Base-by-base conservation (phyloP, 2,113 vertebrate species). In the Toxotes jaculatrix region DNA sequence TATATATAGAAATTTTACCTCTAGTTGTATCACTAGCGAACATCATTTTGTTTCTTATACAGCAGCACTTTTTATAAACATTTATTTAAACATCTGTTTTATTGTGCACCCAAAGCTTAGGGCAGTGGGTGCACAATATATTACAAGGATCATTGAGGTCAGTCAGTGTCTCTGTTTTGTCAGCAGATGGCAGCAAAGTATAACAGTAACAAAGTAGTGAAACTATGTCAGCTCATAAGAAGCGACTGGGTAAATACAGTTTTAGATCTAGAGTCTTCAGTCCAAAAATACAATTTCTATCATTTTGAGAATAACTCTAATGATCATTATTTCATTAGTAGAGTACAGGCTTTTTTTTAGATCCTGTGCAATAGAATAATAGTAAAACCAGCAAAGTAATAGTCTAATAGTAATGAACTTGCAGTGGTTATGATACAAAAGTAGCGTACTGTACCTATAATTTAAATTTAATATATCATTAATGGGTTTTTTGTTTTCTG, bases 111-210 rank as follows among this genome's bases (percentile, higher is more conserved):
- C 27, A 27, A 27, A 27, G 27, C 27, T 27, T 1, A 27, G 27
- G 27, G 27, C 27, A 27, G 27, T 27, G 27, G 27, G 27, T 27
- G 27, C 27, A 27, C 27, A 27, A 27, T 27, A 27, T 27, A 27
- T 27, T 27, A 27, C 27, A 27, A 27, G 27, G 27, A 43, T 43
- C 11, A 47, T 47, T 47, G 4, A 4, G 36, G 36, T 38, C 3
- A 27, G 49, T 67, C 72, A 70, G 69, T 49, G 4, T 2, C 8
- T 21, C 0, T 34, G 31, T 71, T 77, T 88, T 11, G 43, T 17
- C 93, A 88, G 56, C 60, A 93, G 90, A 60, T 79, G 92, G 86
- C 87, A 74, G 53, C 84, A 91, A 53, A 86, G 73, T 72, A 66
- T 51, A 79, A 71, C 8, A 23, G 9, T 31, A 56, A 77, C 7